Percentiles rank a stretch among this genome's conserved stretches.
Conservation (phyloP, 2,113 vertebrate species). For the Murina feae region DNA sequence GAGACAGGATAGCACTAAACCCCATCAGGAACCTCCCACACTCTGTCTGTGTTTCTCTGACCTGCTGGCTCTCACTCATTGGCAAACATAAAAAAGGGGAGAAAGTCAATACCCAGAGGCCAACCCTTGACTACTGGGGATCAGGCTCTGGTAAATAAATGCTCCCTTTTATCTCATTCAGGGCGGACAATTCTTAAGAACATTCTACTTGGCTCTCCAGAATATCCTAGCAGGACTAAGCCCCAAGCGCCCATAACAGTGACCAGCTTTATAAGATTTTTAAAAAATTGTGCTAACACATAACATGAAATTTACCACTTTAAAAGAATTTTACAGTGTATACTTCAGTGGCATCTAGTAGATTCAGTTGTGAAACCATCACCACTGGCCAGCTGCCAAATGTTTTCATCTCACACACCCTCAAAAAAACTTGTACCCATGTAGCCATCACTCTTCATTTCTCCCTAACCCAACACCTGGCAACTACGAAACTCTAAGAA, state of each 20-base stretch:
- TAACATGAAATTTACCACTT: not conserved
- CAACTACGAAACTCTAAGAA: not conserved
- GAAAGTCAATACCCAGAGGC: not conserved
- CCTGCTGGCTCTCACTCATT: not conserved
- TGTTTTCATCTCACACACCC: not conserved
- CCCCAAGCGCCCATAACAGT: not conserved
- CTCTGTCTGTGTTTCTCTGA: not conserved
- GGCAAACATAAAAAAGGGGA: not conserved
- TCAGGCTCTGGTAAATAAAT: not conserved
- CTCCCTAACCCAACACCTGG: not conserved
- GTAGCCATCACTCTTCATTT: not conserved
- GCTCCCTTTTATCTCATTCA: not conserved
- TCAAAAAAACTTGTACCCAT: not conserved
- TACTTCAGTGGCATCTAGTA: not conserved
- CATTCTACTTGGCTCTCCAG: not conserved
- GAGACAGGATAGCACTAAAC: not conserved
- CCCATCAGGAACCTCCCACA: not conserved
- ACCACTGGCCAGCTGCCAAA: not conserved
- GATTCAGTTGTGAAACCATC: not conserved
- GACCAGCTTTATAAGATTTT: not conserved
- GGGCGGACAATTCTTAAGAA: not conserved
- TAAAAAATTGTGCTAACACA: not conserved
- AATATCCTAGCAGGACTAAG: not conserved
- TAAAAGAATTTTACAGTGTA: not conserved
- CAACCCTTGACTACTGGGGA: not conserved